Base-by-base conservation (phyloP, 2,888 invertebrate species). In the Thymelicus sylvestris region DNA sequence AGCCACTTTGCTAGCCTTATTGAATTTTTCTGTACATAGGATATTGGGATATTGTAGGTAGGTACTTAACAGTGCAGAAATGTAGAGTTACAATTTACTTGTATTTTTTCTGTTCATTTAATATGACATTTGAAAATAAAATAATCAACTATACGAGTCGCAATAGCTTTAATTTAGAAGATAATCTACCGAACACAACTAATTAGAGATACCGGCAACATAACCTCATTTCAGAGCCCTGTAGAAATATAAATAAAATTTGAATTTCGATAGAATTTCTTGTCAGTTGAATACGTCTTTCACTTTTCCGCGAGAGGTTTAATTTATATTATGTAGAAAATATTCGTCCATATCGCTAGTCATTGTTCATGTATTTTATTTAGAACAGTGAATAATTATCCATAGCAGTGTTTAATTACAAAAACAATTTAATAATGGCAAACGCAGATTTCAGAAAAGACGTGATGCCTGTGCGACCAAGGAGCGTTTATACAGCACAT, bases 401-500 rank as follows among this genome's bases (percentile, higher is more conserved):
- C 68, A 57, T 63, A 64, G 38, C 63, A 55, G 38, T 62, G 31
- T 63, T 44, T n/a, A 57, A 55, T 68, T 63, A 48, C 38, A 64
- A n/a, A 19, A 44, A 19, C 48, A 64, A 19, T 89, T 84, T 85
- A 85, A 87, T 83, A 87, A 94, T 94, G 94, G 92, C 93, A 83
- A 91, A 85, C 81, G 81, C 91, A 85, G 94, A 94, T 83, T 93
- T 89, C 87, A 87, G 93, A 81, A 93, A 93, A 81, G 93, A 94
- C 76, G 87, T 86, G 75, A 89, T 93, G 84, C 91, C 95, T 48
- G 94, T 95, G 77, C 94, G 96, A 75, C 96, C 95, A 10, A 93
- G 96, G 78, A 96, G 96, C 86, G 95, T 96, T 69, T 96, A 96
- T 80, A 95, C 96, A 62, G 95, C 96, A 70, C 96, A 95, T 84